Evolutionary conservation across 2,888 invertebrate species (phyloP).

Genomic region (Blastobasis lacticolella): DNA sequence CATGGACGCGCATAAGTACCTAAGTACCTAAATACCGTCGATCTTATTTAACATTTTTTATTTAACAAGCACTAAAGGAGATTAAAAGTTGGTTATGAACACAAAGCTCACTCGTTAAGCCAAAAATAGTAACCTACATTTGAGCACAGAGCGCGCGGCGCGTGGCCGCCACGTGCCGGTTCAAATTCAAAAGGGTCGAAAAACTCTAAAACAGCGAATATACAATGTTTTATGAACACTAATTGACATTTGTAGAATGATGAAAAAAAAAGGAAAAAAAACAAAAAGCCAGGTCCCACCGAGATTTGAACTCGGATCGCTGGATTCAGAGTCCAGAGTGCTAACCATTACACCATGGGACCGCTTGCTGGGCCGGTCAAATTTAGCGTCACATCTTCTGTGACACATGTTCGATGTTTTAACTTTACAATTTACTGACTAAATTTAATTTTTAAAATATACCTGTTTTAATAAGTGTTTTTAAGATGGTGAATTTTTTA

Average conservation of each 20-base stretch:
- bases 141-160: conserved; percentile 18
- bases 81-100: conserved; percentile 38
- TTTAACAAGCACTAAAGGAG: conserved; percentile 38
- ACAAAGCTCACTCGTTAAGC: conserved; percentile 6
- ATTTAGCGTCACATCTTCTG: no score
- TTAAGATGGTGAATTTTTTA: no score
- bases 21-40: conserved; percentile 14
- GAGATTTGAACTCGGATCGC: conserved; percentile 87
- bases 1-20: no score
- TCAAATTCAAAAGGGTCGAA: no score
- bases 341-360: conserved; percentile 86
- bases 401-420: no score
- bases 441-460: no score
- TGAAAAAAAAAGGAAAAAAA: background rate
- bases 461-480: no score
- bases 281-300: conserved; percentile 75
- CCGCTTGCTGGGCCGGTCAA: conserved; percentile 30
- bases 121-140: conserved; percentile 15
- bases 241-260: no score
- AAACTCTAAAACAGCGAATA: no score
- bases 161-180: conserved; percentile 18
- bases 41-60: conserved; percentile 24
- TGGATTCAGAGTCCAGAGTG: conserved; percentile 88
- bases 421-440: no score
- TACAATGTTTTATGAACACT: no score